Conservation (phyloP, 2,888 invertebrate genomes). For the Mythimna vitellina region DNA sequence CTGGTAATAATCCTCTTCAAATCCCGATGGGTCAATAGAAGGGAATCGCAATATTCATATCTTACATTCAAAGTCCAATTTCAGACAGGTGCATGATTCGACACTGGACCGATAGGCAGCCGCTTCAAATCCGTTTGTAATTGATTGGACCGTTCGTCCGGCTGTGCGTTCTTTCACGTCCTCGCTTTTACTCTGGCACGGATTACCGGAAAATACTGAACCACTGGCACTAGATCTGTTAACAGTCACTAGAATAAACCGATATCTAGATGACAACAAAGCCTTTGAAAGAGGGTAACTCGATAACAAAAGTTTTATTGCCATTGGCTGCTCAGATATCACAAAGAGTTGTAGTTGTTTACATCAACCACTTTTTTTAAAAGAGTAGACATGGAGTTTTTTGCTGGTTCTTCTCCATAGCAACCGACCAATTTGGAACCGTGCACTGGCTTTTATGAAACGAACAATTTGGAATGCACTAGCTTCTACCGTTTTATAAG, state of each 20-base stretch:
- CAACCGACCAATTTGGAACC: too few relatives aligned
- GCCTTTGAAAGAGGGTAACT: slow-evolving; percentile 30
- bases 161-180: slow-evolving; percentile 39
- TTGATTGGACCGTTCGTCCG: slow-evolving; percentile 37
- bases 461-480: too few relatives aligned
- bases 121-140: slow-evolving; percentile 54
- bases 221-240: slow-evolving; percentile 38
- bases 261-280: slow-evolving; percentile 48
- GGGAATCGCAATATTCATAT: slow-evolving; percentile 36
- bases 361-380: too few relatives aligned
- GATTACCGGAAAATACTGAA: slow-evolving; percentile 42
- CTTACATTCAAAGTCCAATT: slow-evolving; percentile 37
- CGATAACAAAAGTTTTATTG: slow-evolving; percentile 34
- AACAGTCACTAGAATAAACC: slow-evolving; percentile 49
- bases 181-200: slow-evolving; percentile 19
- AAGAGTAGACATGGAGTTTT: too few relatives aligned
- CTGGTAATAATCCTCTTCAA: not conserved
- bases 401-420: too few relatives aligned
- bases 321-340: slow-evolving; percentile 20
- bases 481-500: too few relatives aligned
- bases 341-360: too few relatives aligned
- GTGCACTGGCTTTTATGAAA: too few relatives aligned
- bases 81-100: slow-evolving; percentile 39
- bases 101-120: slow-evolving; percentile 26
- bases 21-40: slow-evolving; percentile 15